Evolutionary conservation across 2,888 invertebrate genomes (phyloP), one percentile per base, ranked within the genome.

Genomic region (Xestia xanthographa): DNA sequence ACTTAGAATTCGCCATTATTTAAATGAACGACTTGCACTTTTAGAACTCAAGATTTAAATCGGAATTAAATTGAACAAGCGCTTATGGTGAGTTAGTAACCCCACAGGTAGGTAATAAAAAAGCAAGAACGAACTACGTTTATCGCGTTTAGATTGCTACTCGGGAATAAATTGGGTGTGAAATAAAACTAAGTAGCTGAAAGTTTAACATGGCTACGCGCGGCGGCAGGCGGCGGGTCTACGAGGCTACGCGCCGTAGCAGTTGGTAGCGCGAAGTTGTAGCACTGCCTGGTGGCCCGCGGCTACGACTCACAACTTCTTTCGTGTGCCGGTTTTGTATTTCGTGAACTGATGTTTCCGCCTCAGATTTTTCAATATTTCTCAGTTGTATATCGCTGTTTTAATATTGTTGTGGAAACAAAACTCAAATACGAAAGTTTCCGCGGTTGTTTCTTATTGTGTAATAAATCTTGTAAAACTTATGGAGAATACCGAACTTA

Each of bases 131-230:
- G 83, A 88, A 92, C 88, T 86, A 85, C 89, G 87, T 90, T 92
- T 92, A 93, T 90, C 88, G 90, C 89, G 88, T 91, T 91, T 90
- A 90, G 89, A 89, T 91, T 91, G 85, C 84, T 87, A 82, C 86
- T 87, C 56, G 80, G 77, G 81, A 88, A 93, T 92, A 94, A 94
- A 94, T 94, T 92, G 92, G 90, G 91, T 93, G 92, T 93, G 92
- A 93, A 95, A 94, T 94, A 94, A 95, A 95, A 93, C 92, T 90
- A 91, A 92, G 91, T 92, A 92, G 90, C 87, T 91, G 86, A 92
- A 95, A 95, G 92, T 95, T 94, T 87, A 87, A 91, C 92, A 91
- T 86, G 88, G 86, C 79, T 73, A 85, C 75, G 81, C 85, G 80
- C 53, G 22, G 22, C 48, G 60, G 68, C 34, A 22, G 17, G 58